Conservation (phyloP, 2,888 invertebrate genomes). For the Melolontha melolontha region DNA sequence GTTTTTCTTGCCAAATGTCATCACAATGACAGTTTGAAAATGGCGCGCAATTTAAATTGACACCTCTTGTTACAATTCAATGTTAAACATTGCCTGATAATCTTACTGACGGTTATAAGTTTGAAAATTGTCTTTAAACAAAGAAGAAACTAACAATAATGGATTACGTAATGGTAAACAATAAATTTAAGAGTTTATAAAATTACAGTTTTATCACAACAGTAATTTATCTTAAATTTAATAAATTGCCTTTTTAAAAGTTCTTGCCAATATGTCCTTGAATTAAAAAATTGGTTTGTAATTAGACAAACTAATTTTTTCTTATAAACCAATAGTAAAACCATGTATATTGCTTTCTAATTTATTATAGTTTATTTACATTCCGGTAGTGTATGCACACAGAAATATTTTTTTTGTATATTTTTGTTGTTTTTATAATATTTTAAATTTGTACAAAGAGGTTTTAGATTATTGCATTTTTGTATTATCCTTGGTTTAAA, state of each 20-base stretch:
- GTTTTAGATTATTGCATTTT: constrained; percentile 40
- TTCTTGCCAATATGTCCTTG: constrained; percentile 5
- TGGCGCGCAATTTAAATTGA: too few relatives aligned
- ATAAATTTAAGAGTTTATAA: too few relatives aligned
- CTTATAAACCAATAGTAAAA: constrained; percentile 36
- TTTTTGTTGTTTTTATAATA: constrained; percentile 45
- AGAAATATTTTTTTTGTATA: constrained; percentile 42
- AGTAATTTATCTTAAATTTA: too few relatives aligned
- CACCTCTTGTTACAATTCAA: too few relatives aligned
- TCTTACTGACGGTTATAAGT: too few relatives aligned
- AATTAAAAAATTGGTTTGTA: constrained; percentile 2
- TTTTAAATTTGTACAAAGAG: constrained; percentile 44
- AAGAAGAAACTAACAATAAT: too few relatives aligned
- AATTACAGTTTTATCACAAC: neutral
- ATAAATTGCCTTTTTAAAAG: neutral
- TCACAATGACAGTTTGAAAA: too few relatives aligned
- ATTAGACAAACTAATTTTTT: constrained; percentile 1
- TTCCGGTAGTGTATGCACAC: constrained; percentile 42
- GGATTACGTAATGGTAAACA: too few relatives aligned
- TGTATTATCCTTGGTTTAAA: constrained; percentile 26
- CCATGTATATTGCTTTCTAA: constrained; percentile 40
- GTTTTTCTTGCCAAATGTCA: too few relatives aligned
- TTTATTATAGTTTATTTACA: constrained; percentile 42
- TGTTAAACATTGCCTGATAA: too few relatives aligned
- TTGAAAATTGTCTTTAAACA: too few relatives aligned